A percentile compares a stretch with the other conserved stretches of the same genome.
phyloP scores from a whole-genome alignment of 2,888 invertebrate species.

The Epinotia bilunana region DNA sequence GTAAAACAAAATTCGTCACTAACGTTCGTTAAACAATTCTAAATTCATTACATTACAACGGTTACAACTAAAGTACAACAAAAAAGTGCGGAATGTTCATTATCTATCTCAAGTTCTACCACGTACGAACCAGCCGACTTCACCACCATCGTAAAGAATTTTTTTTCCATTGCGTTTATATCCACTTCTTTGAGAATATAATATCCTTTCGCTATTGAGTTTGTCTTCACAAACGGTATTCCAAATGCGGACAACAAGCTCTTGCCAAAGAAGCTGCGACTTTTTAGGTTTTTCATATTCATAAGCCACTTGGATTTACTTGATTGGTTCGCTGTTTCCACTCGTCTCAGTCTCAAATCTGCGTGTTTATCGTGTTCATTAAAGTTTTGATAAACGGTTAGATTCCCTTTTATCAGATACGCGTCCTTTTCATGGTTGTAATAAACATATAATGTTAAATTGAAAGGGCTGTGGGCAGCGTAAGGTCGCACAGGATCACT shows the following conservation, averaged over 20 bases:
- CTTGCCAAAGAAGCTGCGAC: not conserved
- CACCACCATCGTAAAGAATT: slow-evolving; percentile 1
- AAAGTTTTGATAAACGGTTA: not conserved
- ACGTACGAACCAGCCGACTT: not conserved
- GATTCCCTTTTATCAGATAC: not conserved
- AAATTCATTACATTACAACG: not conserved
- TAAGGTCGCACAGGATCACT: not conserved
- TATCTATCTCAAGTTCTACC: not conserved
- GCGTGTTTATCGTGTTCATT: not conserved
- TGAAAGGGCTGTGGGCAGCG: not conserved
- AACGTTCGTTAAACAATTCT: not conserved
- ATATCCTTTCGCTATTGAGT: slow-evolving; percentile 5
- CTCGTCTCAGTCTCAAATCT: not conserved
- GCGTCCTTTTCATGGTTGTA: not conserved
- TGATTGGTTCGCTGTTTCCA: not conserved
- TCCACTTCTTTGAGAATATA: slow-evolving; percentile 2
- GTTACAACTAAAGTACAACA: not conserved
- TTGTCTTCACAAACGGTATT: slow-evolving; percentile 2
- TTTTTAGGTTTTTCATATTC: not conserved
- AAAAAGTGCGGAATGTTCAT: not conserved
- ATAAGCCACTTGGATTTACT: not conserved
- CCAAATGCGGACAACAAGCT: not conserved
- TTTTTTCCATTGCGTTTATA: slow-evolving; percentile 2
- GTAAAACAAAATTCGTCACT: not conserved
- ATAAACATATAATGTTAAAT: not conserved